Base-by-base conservation (phyloP, 2,797 vertebrate genomes). In the Sebastes kiyomatsui region DNA sequence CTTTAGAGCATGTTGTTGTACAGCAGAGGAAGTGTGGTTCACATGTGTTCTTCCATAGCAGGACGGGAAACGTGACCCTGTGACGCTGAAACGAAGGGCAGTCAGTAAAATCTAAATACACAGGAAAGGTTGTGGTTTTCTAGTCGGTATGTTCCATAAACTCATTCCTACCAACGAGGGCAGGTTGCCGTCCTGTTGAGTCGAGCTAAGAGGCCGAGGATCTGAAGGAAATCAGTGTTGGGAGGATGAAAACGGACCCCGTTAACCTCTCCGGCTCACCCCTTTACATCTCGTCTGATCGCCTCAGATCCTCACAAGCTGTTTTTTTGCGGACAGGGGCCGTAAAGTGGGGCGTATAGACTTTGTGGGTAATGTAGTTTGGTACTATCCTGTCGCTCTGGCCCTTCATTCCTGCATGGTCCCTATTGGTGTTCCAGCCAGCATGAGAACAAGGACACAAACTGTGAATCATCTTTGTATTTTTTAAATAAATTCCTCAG, bases 361-460 rank as follows among this genome's bases (percentile, higher is more conserved):
- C 81, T 80, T 79, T 81, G 81, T 88, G 84, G 90, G 87, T 89
- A 64, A 73, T 46, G 66, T 90, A 90, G 90, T 89, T 85, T 83
- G 92, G 90, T 90, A 74, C 84, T 77, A 90, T 90, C 81, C 78
- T 85, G 86, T 89, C 33, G 59, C 88, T 91, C 90, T 92, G 87
- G 88, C 91, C 86, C 87, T 86, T 88, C 87, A 87, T 91, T 91
- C 93, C 92, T 92, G 95, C 95, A 96, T 96, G 95, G 89, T 94
- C 93, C 94, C 92, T 89, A 88, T 94, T 79, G 90, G 93, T 95
- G 93, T 94, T 94, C 82, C 91, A 93, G 93, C 95, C 96, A 95
- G 96, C 96, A 96, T 96, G 95, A 94, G 89, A 93, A 93, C 93
- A 94, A 94, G 93, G 91, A 89, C 94, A 94, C 93, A 94, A 92